Conservation (phyloP, 2,888 invertebrate genomes). For the Carterocephalus palaemon region DNA sequence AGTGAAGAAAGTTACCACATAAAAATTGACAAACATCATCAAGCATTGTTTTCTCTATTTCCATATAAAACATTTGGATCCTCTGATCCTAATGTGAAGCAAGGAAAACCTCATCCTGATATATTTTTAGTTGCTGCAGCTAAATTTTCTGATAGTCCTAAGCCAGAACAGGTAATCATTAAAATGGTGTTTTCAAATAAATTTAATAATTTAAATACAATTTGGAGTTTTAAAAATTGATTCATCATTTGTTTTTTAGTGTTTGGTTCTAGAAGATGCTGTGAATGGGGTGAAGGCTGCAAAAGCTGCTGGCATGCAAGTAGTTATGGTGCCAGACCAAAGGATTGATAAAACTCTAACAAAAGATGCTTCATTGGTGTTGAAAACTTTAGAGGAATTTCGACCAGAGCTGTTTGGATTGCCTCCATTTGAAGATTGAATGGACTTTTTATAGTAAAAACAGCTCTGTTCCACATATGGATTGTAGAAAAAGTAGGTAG, state of each 20-base stretch:
- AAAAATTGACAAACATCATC: conserved; percentile 83
- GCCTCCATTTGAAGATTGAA: conserved; percentile 79
- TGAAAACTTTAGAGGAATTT: conserved; percentile 87
- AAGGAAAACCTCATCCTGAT: conserved; percentile 93
- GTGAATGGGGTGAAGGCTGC: conserved; percentile 91
- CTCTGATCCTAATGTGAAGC: conserved; percentile 89
- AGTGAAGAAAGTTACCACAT: conserved; percentile 83
- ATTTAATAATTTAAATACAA: no score
- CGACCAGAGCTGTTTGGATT: conserved; percentile 91
- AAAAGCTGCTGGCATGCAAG: conserved; percentile 89
- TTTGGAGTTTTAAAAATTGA: no score
- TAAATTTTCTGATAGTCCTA: conserved; percentile 83
- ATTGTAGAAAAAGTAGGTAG: no score
- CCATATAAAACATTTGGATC: conserved; percentile 88
- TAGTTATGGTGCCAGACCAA: conserved; percentile 89
- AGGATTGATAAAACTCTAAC: conserved; percentile 48
- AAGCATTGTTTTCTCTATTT: conserved; percentile 82
- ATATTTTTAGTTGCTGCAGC: conserved; percentile 88
- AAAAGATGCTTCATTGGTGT: conserved; percentile 81
- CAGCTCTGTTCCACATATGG: no score
- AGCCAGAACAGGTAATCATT: conserved; percentile 68
- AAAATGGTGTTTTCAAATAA: background rate
- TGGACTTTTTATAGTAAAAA: no score
- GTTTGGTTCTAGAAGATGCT: conserved; percentile 94
- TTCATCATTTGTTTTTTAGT: conserved; percentile 75